Conservation (phyloP, 2,797 vertebrate genomes). For the Darevskia mixta region DNA sequence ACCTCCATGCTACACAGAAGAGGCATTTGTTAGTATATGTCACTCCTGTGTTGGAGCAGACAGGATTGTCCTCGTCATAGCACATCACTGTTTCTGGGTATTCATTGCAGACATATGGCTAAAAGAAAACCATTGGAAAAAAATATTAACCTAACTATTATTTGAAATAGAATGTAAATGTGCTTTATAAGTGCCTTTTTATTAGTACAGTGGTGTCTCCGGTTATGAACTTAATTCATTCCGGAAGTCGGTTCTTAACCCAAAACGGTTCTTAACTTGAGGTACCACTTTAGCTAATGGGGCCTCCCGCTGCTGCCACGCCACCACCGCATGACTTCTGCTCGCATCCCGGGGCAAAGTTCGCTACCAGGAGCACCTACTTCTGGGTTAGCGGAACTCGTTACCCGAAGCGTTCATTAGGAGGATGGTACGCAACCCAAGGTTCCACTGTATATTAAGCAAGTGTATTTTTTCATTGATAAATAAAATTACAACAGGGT, state of each 20-base stretch:
- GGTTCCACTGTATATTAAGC: background rate
- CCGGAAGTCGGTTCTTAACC: too few species aligned
- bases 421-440: too few species aligned
- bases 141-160: background rate
- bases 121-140: background rate
- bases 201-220: too few species aligned
- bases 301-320: too few species aligned
- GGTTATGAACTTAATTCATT: too few species aligned
- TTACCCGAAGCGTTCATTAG: too few species aligned
- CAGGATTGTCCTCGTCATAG: background rate
- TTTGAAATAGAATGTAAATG: background rate
- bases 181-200: background rate
- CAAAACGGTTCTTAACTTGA: too few species aligned
- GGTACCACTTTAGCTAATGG: too few species aligned
- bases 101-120: slow-evolving; percentile 2
- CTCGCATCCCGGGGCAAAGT: too few species aligned
- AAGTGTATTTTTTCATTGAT: background rate
- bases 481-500: background rate
- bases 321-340: too few species aligned
- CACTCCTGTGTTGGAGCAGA: background rate
- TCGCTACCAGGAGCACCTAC: too few species aligned
- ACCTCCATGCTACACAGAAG: slow-evolving; percentile 12
- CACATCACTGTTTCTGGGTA: background rate
- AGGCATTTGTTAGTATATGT: slow-evolving; percentile 16
- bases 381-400: too few species aligned